These are phyloP conservation scores for Arion vulgaris DNA, from an alignment of 1,140 invertebrate genomes.

Conservation along the genomic window DNA sequence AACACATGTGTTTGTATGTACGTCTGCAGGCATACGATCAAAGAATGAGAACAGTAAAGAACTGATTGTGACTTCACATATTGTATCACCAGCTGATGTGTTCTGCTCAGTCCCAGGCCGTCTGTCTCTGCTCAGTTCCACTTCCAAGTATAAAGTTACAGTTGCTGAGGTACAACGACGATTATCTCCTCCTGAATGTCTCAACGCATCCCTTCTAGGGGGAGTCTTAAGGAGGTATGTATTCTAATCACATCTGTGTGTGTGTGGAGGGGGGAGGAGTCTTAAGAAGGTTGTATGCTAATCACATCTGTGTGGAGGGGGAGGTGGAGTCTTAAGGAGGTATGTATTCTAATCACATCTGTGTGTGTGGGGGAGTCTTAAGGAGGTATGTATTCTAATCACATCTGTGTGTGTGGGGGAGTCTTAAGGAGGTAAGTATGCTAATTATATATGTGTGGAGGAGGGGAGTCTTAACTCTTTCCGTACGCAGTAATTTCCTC, in stretches of 20 bases:
- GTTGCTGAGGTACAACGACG: constrained; percentile 98
- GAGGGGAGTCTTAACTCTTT: constrained; percentile 96
- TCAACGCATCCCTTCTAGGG: constrained; percentile 97
- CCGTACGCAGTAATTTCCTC: no score
- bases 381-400: no score
- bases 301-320: no score
- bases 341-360: no score
- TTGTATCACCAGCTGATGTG: constrained; percentile 74
- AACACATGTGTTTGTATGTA: no score
- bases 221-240: constrained; percentile 86
- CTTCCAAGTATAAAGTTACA: constrained; percentile 99
- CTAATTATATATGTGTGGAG: no score
- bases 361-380: no score
- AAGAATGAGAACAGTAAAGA: constrained; percentile 71
- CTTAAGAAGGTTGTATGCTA: no score
- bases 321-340: constrained; percentile 92
- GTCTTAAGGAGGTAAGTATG: constrained; percentile 82
- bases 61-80: constrained; percentile 69
- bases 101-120: constrained; percentile 96
- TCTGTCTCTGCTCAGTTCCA: constrained; percentile 95
- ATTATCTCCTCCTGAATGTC: constrained; percentile 97
- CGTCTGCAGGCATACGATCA: constrained; percentile 84
- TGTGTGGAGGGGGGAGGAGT: no score
- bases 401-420: no score
- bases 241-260: no score